These are phyloP conservation scores for Leptarthrus brevirostris DNA, from an alignment of 2,888 invertebrate genomes.

Conservation along the genomic window DNA sequence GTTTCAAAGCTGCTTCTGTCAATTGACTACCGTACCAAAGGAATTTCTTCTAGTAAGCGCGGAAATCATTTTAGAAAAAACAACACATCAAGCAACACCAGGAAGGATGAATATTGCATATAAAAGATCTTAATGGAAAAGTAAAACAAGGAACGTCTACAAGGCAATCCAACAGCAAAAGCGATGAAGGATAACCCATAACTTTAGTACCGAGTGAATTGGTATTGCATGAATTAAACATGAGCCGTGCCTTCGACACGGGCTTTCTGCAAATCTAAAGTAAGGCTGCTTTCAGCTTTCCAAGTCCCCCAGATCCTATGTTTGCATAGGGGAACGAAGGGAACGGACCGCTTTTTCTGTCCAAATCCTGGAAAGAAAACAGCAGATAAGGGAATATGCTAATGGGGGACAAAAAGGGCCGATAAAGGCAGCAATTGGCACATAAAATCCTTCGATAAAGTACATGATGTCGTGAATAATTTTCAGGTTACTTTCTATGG, in stretches of 20 bases:
- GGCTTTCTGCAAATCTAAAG: constrained; percentile 34
- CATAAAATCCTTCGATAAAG: constrained; percentile 54
- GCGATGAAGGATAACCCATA: constrained; percentile 50
- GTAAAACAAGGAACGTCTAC: constrained; percentile 43
- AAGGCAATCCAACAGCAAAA: constrained; percentile 14
- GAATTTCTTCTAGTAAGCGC: not conserved
- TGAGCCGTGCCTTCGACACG: constrained; percentile 47
- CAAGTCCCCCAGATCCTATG: constrained; percentile 8
- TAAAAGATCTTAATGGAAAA: constrained; percentile 50
- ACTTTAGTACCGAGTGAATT: constrained; percentile 48
- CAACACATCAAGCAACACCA: constrained; percentile 30
- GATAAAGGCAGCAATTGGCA: constrained; percentile 55
- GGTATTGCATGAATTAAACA: constrained; percentile 51
- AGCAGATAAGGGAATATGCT: constrained; percentile 54
- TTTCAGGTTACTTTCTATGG: constrained; percentile 47
- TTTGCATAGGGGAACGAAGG: constrained; percentile 44
- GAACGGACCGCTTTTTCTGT: constrained; percentile 41
- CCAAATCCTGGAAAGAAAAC: constrained; percentile 49
- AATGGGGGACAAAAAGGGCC: constrained; percentile 52
- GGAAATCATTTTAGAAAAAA: constrained; percentile 30
- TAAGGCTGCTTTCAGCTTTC: constrained; percentile 13
- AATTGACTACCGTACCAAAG: not conserved
- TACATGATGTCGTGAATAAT: constrained; percentile 53
- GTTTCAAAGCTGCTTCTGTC: not conserved
- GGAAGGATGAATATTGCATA: constrained; percentile 50